Evolutionary conservation across 2,113 vertebrate genomes (phyloP), one percentile per base, ranked within the genome.

Genomic region (Notothenia coriiceps): DNA sequence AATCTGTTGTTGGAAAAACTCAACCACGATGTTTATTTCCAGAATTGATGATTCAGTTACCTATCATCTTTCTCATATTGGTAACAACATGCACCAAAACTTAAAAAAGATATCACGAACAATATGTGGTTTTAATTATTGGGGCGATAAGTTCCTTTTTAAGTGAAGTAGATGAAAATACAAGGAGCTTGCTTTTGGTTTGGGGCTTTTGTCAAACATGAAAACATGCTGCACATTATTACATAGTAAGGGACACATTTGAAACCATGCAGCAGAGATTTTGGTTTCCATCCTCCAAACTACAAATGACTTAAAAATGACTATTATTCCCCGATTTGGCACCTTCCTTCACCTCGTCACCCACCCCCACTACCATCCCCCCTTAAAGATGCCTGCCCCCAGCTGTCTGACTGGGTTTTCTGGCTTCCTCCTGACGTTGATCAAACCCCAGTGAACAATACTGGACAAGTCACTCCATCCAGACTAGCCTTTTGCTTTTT

Each of bases 331-430:
- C 70, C 76, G 70, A 90, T 90, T 91, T 82, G 80, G 75, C 78
- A 59, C 61, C n/a, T 6, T 10, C 18, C 25, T n/a, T 47, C 47
- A 46, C 67, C 44, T 43, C 75, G 55, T 51, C 67, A 63, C 35
- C 52, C 51, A 15, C 33, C 64, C 72, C 68, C 62, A 56, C 70
- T 72, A 18, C 51, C 77, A 86, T 40, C 50, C 52, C 55, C 44
- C 51, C 63, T 52, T 63, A 56, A 91, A 91, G 61, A 82, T 67
- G 75, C 67, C 85, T 70, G 86, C 91, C 91, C 89, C 88, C 91
- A 96, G 96, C 96, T 96, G 96, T 98, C 97, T 99, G 97, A 97
- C 97, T 86, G 91, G 96, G 96, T 95, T 97, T 96, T 96, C 95
- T 96, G 95, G 96, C 95, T 97, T 96, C 96, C 89, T 91, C 87